Evolutionary conservation across 2,797 vertebrate genomes (phyloP).

Genomic region (Sylvilagus floridanus): DNA sequence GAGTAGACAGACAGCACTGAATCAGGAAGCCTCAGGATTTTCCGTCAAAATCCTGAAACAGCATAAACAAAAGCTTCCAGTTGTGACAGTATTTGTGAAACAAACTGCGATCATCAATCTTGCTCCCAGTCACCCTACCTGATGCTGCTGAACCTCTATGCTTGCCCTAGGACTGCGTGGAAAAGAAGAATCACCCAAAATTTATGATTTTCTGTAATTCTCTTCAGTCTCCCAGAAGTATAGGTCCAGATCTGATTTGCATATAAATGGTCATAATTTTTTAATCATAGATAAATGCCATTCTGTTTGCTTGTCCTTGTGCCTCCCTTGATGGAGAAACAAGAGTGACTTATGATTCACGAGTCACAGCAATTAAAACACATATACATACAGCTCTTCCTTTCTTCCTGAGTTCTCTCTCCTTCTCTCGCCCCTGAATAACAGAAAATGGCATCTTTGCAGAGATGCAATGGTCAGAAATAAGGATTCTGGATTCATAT

Average conservation of each 20-base stretch:
- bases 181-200: slow-evolving; percentile 63
- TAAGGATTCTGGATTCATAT: neutral
- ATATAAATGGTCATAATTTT: slow-evolving; percentile 83
- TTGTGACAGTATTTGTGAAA: neutral
- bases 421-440: neutral
- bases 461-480: neutral
- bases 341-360: slow-evolving; percentile 69
- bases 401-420: neutral
- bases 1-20: neutral
- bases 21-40: neutral
- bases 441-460: neutral
- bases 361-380: slow-evolving; percentile 66
- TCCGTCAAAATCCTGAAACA: neutral
- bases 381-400: neutral
- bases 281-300: slow-evolving; percentile 81
- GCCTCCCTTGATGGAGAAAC: slow-evolving; percentile 68
- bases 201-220: slow-evolving; percentile 17
- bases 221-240: slow-evolving; percentile 59
- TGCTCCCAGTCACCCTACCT: neutral
- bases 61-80: neutral
- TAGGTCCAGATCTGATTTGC: slow-evolving; percentile 71
- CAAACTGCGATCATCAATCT: neutral
- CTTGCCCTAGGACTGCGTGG: slow-evolving; percentile 1
- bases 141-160: neutral
- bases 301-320: slow-evolving; percentile 81